Percentiles rank a stretch among this genome's conserved stretches.
Evolutionary conservation across 2,888 invertebrate genomes (phyloP).

Genomic region (Eustalomyia histrio): DNA sequence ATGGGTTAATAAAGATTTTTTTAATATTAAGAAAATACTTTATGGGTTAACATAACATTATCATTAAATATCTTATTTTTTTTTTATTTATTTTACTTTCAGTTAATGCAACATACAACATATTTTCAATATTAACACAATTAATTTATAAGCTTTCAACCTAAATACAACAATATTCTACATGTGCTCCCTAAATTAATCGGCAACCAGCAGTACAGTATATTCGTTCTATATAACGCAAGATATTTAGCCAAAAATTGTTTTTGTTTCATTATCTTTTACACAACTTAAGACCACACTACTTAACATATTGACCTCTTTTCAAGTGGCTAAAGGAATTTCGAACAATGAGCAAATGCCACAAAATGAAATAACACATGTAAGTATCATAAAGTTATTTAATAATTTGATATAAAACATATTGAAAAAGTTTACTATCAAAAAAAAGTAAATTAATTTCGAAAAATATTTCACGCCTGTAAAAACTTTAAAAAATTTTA

Average conservation of each 20-base stretch:
- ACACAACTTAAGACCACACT: constrained; percentile 30
- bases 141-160: constrained; percentile 44
- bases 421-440: background rate
- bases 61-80: background rate
- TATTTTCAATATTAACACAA: constrained; percentile 44
- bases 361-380: constrained; percentile 21
- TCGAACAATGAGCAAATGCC: background rate
- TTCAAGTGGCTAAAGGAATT: constrained; percentile 27
- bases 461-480: background rate
- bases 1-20: too few species aligned
- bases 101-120: background rate
- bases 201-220: constrained; percentile 1
- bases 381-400: constrained; percentile 30
- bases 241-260: constrained; percentile 26
- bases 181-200: constrained; percentile 12
- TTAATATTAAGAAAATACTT: too few species aligned
- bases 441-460: background rate
- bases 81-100: background rate
- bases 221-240: background rate
- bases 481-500: too few species aligned
- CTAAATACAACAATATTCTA: constrained; percentile 38
- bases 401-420: constrained; percentile 25
- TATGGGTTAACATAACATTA: too few species aligned
- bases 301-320: constrained; percentile 61
- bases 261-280: background rate